A percentile compares a stretch with the other conserved stretches of the same genome.
Evolutionary conservation across 2,113 vertebrate genomes (phyloP).

Genomic region (Periophthalmodon schlosseri): DNA sequence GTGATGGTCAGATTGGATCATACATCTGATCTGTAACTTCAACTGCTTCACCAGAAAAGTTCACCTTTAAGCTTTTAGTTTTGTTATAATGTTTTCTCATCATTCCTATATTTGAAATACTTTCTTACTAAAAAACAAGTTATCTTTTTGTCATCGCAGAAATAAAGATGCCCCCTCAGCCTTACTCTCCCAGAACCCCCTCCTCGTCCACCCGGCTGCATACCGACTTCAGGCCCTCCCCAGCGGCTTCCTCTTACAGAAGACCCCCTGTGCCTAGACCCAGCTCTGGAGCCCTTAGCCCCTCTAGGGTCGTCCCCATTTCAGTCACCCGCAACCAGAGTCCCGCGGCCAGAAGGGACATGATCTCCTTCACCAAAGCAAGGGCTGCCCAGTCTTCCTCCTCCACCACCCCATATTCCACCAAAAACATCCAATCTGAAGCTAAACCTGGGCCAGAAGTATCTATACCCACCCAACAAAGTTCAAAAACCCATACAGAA

Average conservation of each 20-base stretch:
- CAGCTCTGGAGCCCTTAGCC: conserved; percentile 54
- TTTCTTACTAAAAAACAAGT: neutral
- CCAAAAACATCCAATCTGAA: conserved; percentile 38
- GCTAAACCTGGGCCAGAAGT: conserved; percentile 66
- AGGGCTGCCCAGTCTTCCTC: conserved; percentile 58
- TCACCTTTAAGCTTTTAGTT: neutral
- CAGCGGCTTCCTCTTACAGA: conserved; percentile 59
- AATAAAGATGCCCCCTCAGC: conserved; percentile 74
- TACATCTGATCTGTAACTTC: too few species aligned
- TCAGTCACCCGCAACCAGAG: conserved; percentile 62
- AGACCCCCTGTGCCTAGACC: conserved; percentile 58
- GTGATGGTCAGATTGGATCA: too few species aligned
- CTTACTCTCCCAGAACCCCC: conserved; percentile 72
- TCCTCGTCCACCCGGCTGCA: conserved; percentile 68
- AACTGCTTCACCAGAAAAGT: too few species aligned
- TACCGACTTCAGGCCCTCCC: conserved; percentile 69
- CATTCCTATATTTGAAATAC: neutral
- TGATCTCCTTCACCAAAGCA: conserved; percentile 75
- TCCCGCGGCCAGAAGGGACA: conserved; percentile 74
- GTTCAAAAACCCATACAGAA: conserved; percentile 34
- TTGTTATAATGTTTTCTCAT: neutral
- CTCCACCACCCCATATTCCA: conserved; percentile 18
- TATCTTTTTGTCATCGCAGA: conserved; percentile 69
- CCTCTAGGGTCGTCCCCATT: conserved; percentile 64
- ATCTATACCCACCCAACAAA: conserved; percentile 47